Evolutionary conservation across 2,797 vertebrate species (phyloP), one percentile per base, ranked within the genome.

Genomic region (Melanotaenia maccullochi): DNA sequence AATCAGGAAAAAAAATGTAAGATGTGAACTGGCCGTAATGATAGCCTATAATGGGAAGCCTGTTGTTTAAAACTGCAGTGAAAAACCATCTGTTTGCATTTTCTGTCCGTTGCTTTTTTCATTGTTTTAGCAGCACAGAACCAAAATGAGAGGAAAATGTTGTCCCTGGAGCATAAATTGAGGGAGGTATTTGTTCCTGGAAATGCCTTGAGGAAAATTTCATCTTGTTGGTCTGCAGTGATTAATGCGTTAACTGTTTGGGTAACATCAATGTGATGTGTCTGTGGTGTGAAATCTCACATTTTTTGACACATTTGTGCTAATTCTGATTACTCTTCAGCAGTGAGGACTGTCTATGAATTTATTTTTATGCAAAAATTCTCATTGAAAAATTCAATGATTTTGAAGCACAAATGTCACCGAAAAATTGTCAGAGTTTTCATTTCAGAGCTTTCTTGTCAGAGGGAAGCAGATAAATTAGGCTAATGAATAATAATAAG

Each of bases 11-110:
- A 77, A 63, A 72, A 65, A 69, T 8, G 72, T 73, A 70, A 57
- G 65, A 79, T 74, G 73, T 65, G 79, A 84, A 84, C 54, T 73
- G 71, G 62, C 64, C 61, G 40, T 74, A 66, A 83, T 87, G 62
- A 83, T 73, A 35, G 56, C 38, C 51, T 52, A 59, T 76, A 80
- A 85, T 64, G 68, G 44, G 59, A 81, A 72, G 73, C 22, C 44
- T 76, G 63, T 83, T 85, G 82, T 83, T 74, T 75, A 61, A 78
- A 84, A 59, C 58, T 36, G 58, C 51, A 51, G 63, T 60, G 59
- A 73, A 73, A 81, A 82, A 59, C 62, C 68, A 76, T 86, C 76
- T 80, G 67, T 70, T 73, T 69, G 63, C 32, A 35, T 76, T 76
- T 75, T 69, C 32, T 65, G 65, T 76, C 49, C 70, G 42, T 56